Evolutionary conservation across 2,888 invertebrate genomes (phyloP).

Genomic region (Conchocele bisecta): DNA sequence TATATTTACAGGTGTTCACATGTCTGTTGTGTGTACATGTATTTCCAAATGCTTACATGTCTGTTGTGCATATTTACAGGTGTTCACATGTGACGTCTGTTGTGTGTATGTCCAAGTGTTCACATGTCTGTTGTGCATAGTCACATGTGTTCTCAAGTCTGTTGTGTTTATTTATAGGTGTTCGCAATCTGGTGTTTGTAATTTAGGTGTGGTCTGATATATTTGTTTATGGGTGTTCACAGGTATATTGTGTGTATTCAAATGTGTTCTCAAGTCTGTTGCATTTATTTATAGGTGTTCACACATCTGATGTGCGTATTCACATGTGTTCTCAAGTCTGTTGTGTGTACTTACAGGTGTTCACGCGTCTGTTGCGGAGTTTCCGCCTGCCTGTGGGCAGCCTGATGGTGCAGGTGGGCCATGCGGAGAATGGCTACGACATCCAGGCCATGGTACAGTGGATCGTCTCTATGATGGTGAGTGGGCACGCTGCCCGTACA

Average conservation of each 20-base stretch:
- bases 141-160: not conserved
- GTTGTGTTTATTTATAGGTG: conserved; percentile 73
- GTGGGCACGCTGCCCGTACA: too few species aligned
- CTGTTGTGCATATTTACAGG: not conserved
- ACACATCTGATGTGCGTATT: not conserved
- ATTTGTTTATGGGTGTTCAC: not conserved
- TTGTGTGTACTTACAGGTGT: conserved; percentile 77
- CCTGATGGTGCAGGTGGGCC: conserved; percentile 69
- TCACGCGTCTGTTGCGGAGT: conserved; percentile 86
- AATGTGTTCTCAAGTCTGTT: not conserved
- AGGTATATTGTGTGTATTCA: not conserved
- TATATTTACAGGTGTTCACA: not conserved
- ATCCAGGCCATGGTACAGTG: conserved; percentile 84
- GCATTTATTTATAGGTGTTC: not conserved
- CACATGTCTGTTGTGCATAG: not conserved
- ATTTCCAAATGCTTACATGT: not conserved
- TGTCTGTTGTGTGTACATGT: not conserved
- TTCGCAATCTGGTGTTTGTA: conserved; percentile 83
- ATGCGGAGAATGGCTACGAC: conserved; percentile 83
- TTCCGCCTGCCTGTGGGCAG: conserved; percentile 91
- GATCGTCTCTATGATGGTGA: conserved; percentile 85
- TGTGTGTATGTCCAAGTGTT: not conserved
- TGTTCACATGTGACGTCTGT: not conserved
- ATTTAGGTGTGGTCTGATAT: not conserved
- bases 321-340: not conserved